Percentiles rank a stretch among this genome's conserved stretches.
These are phyloP conservation scores for Centropyge bicolor DNA, from an alignment of 2,797 vertebrate genomes.

Conservation along the genomic window DNA sequence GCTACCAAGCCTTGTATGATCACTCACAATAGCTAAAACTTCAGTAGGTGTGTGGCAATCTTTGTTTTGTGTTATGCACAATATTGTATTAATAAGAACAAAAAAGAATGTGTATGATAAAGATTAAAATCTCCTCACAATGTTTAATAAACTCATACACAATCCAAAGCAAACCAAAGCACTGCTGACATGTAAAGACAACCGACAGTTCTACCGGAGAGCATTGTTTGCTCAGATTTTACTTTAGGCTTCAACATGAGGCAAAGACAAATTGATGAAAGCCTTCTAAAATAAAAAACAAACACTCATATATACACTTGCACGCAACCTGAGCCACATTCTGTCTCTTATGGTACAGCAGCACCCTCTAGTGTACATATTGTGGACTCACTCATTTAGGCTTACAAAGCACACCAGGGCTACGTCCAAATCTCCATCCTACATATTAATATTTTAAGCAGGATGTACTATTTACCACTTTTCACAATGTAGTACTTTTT, in stretches of 20 bases:
- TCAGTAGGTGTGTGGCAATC: background rate
- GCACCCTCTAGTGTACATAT: constrained; percentile 55
- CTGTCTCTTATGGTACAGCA: constrained; percentile 28
- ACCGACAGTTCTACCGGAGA: background rate
- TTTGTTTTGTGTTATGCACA: background rate
- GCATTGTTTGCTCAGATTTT: background rate
- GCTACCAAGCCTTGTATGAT: constrained; percentile 22
- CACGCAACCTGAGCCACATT: background rate
- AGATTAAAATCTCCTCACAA: background rate
- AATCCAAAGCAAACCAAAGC: background rate
- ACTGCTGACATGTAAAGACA: background rate
- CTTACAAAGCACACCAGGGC: background rate
- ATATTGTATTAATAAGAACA: background rate
- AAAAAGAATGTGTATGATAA: background rate
- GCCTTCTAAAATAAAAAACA: background rate
- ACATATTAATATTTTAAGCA: background rate
- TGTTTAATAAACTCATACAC: background rate
- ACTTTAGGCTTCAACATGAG: background rate
- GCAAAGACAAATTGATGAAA: background rate
- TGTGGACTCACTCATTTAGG: background rate
- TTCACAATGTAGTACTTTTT: too few relatives aligned
- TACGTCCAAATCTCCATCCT: background rate
- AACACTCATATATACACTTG: background rate
- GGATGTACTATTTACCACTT: too few relatives aligned
- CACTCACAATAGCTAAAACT: constrained; percentile 4